A percentile compares a stretch with the other conserved stretches of the same genome.
Evolutionary conservation across 1,140 invertebrate genomes (phyloP).

Genomic region (Papilio aristodemus): DNA sequence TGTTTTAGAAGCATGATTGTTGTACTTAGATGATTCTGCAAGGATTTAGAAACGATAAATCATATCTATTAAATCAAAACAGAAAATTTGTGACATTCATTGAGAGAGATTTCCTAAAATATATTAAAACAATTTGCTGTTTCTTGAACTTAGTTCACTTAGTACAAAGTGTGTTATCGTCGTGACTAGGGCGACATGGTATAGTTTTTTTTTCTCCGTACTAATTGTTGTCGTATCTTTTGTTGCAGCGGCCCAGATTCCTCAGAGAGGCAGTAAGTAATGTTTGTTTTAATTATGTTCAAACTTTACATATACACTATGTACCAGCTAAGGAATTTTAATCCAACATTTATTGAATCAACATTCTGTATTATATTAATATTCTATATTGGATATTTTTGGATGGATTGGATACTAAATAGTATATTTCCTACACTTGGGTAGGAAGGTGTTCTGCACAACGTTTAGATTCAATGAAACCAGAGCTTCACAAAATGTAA

Average conservation of each 20-base stretch:
- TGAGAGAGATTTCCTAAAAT: neutral
- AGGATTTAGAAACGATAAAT: slow-evolving; percentile 43
- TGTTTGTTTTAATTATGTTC: slow-evolving; percentile 2
- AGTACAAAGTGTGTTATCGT: neutral
- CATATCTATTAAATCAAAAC: neutral
- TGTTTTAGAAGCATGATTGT: slow-evolving; percentile 73
- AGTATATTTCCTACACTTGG: no score
- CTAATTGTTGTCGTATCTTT: slow-evolving; percentile 62
- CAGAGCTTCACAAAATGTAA: no score
- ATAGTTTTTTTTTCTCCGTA: slow-evolving; percentile 33
- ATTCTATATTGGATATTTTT: no score
- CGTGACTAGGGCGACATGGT: slow-evolving; percentile 20
- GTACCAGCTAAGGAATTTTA: neutral
- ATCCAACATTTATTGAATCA: neutral
- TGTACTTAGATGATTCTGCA: slow-evolving; percentile 57
- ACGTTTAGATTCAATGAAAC: no score
- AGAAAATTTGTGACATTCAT: neutral
- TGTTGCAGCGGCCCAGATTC: slow-evolving; percentile 93
- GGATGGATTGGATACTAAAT: no score
- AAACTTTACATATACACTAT: neutral
- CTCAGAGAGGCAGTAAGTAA: slow-evolving; percentile 91
- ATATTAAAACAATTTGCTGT: neutral
- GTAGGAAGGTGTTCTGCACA: no score
- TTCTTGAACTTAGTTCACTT: neutral
- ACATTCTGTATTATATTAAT: neutral